phyloP scores from a whole-genome alignment of 2,113 vertebrate genomes.

The Rhinolophus ferrumequinum region DNA sequence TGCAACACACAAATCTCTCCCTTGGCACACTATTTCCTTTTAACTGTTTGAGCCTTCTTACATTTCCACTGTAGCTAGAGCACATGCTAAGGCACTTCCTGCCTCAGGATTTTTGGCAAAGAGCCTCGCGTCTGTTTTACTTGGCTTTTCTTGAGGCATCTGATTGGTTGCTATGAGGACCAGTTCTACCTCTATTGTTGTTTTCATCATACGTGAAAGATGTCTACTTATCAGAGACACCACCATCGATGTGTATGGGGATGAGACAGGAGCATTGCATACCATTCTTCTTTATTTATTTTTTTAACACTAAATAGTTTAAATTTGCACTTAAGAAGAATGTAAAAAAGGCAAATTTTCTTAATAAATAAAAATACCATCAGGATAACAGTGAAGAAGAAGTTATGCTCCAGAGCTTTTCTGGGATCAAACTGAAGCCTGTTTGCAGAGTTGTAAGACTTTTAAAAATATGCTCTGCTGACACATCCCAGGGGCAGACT shows the following conservation, averaged over 20 bases:
- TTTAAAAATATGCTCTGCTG: no score
- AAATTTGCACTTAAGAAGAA: slow-evolving; percentile 24
- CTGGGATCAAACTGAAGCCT: no score
- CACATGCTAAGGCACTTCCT: slow-evolving; percentile 10
- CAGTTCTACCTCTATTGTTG: slow-evolving; percentile 37
- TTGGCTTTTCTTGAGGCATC: not conserved
- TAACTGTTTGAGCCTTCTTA: slow-evolving; percentile 53
- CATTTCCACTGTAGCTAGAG: slow-evolving; percentile 43
- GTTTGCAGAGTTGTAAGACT: no score
- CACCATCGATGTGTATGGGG: slow-evolving; percentile 10
- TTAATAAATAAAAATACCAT: slow-evolving; percentile 60
- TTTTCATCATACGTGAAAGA: slow-evolving; percentile 58
- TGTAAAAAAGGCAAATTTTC: slow-evolving; percentile 40
- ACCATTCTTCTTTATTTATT: slow-evolving; percentile 66
- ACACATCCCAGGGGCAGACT: no score
- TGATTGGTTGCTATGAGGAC: slow-evolving; percentile 46
- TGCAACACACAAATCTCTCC: not conserved
- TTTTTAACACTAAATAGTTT: slow-evolving; percentile 66
- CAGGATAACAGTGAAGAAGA: no score
- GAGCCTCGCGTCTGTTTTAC: not conserved
- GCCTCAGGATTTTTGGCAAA: slow-evolving; percentile 41
- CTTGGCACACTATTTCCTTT: slow-evolving; percentile 13
- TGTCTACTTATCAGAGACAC: slow-evolving; percentile 60
- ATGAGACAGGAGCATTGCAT: not conserved
- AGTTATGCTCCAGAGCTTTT: no score